phyloP scores from a whole-genome alignment of 2,113 vertebrate genomes.

The Columbina picui region DNA sequence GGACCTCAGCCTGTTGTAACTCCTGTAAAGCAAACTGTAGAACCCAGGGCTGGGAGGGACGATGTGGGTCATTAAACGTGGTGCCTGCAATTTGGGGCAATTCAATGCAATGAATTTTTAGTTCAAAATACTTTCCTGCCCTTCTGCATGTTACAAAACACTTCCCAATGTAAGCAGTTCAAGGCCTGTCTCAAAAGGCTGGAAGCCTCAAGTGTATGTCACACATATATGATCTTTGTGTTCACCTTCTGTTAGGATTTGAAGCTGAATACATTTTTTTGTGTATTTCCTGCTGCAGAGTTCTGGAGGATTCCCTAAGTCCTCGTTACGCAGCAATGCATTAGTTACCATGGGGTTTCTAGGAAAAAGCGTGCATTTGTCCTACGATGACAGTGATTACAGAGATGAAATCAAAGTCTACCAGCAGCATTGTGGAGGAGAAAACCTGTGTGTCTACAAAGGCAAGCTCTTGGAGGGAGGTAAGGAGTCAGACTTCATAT shows the following conservation, averaged over 20 bases:
- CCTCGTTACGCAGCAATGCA: conserved; percentile 79
- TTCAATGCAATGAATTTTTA: not conserved
- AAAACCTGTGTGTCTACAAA: conserved; percentile 93
- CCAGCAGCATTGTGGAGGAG: conserved; percentile 95
- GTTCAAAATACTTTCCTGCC: not conserved
- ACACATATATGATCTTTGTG: not conserved
- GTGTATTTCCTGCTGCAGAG: conserved; percentile 72
- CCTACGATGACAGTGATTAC: conserved; percentile 69
- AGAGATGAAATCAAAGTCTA: conserved; percentile 90
- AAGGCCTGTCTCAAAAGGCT: not conserved
- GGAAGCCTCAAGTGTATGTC: not conserved
- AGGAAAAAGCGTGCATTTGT: conserved; percentile 85
- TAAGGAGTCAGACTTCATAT: conserved; percentile 51
- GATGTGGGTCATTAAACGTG: not conserved
- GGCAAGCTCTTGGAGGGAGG: conserved; percentile 88
- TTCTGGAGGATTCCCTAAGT: conserved; percentile 71
- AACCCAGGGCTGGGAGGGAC: not conserved
- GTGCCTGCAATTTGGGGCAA: not conserved
- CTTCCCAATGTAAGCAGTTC: not conserved
- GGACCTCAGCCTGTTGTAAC: not conserved
- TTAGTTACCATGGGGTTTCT: conserved; percentile 87
- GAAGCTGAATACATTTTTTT: not conserved
- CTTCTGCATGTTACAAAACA: not conserved
- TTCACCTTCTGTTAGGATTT: not conserved
- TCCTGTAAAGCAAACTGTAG: not conserved